Evolutionary conservation across 2,113 vertebrate species (phyloP), one percentile per base, ranked within the genome.

Genomic region (Scytalopus superciliaris): DNA sequence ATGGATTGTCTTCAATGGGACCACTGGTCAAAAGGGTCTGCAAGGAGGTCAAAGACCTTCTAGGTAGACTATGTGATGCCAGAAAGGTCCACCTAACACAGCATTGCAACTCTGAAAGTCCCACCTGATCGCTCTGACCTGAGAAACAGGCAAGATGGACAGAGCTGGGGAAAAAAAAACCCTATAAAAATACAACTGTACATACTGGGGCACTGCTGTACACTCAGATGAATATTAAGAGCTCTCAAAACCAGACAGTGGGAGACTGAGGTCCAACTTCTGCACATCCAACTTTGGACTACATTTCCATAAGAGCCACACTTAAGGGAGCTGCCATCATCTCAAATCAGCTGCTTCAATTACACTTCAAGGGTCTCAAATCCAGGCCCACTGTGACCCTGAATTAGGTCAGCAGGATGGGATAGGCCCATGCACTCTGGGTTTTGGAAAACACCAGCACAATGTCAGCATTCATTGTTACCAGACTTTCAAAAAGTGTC

Each of bases 111-210:
- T 74, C 45, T 52, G 27, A 47, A 76, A 93, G 27, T 22, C 12
- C 21, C n/a, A 84, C 15, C 27, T 56, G n/a, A 69, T 21, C 21
- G 40, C 31, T 44, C 40, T 33, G 31, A 74, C 16, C 19, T 8
- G 12, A 59, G 8, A 47, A 21, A 79, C 10, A 39, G 39, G 39
- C 9, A 21, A 42, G 24, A 68, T 3, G 4, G 28, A 76, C 5
- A 52, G 4, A 53, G 13, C 10, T 52, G 22, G 8, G 8, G 1
- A 2, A 12, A 44, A 42, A 25, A 72, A 55, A n/a, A n/a, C n/a
- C n/a, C 30, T 0, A n/a, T 1, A 59, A 57, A 70, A 49, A n/a
- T 4, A 22, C 19, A 87, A 0, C 11, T 22, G 7, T 31, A 37
- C 47, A n/a, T 30, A 35, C 63, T 27, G 28, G 24, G 60, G 8